Base-by-base conservation (phyloP, 2,113 vertebrate species). In the Pomatorhinus ruficollis region DNA sequence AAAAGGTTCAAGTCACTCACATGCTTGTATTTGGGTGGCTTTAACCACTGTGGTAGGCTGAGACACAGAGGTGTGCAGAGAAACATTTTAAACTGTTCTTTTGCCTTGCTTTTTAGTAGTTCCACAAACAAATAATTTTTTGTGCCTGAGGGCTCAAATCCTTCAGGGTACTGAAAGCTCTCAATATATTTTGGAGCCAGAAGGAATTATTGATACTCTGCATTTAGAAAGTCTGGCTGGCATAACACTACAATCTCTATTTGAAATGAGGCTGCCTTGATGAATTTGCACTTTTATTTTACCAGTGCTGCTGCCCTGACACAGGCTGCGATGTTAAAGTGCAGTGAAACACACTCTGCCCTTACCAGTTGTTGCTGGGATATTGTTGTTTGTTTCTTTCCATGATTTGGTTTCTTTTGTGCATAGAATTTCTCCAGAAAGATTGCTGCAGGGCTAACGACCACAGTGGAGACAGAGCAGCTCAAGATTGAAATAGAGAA, bases 401-500 rank as follows among this genome's bases (percentile, higher is more conserved):
- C 25, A 11, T 86, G 5, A 35, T 68, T 83, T 87, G 23, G 7
- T 81, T 85, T 88, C 56, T 57, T 78, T 69, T 80, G 40, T 90
- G 83, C 61, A 24, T 30, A 98, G 98, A 93, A 97, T 42, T 83
- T 83, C 90, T 92, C 71, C 57, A 65, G 63, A 69, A 53, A 92
- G 54, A 27, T 90, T 98, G 78, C 87, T 91, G 93, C 96, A 12
- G 91, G 97, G 5, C 12, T 98, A 85, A 87, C 47, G 13, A 39
- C 96, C 65, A 93, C 86, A 12, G 24, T 98, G 95, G 98, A 98
- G 37, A 85, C 89, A 1, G 71, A 98, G 78, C 74, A 75, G 44
- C 72, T 98, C 28, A 92, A 81, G 24, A n/a, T 97, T 22, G 81
- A 95, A 91, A 78, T 98, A 31, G 94, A 97, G 44, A 91, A 90